Evolutionary conservation across 2,888 invertebrate genomes (phyloP).

Genomic region (Galerucella pusilla): DNA sequence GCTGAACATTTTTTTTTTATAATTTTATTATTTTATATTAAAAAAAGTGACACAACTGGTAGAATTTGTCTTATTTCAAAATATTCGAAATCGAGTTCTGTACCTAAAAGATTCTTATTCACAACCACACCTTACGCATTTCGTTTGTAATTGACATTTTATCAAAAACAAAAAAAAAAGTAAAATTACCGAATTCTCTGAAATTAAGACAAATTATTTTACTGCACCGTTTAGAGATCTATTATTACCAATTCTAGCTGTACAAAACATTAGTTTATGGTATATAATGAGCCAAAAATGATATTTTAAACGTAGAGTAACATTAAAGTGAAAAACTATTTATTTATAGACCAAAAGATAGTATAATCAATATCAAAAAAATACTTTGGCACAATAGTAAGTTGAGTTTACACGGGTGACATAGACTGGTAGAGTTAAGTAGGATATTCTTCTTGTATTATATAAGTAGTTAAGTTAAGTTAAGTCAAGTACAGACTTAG

Average conservation of each 20-base stretch:
- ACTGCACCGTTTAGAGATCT: constrained; percentile 5
- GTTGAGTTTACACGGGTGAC: no score
- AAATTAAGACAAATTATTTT: constrained; percentile 11
- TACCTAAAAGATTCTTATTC: constrained; percentile 10
- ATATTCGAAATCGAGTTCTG: constrained; percentile 6
- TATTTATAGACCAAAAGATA: neutral
- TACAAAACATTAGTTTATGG: neutral
- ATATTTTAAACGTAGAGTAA: neutral
- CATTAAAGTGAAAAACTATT: neutral
- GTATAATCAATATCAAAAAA: neutral
- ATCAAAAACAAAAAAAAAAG: neutral
- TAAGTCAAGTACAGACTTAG: no score
- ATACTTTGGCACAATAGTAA: neutral
- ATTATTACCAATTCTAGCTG: constrained; percentile 10
- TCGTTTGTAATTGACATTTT: constrained; percentile 19
- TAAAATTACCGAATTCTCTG: neutral
- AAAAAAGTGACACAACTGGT: constrained; percentile 29
- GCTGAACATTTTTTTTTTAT: neutral
- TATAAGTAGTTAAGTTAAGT: no score
- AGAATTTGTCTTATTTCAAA: constrained; percentile 32
- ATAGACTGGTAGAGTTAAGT: no score
- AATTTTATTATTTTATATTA: constrained; percentile 9
- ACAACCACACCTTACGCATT: constrained; percentile 22
- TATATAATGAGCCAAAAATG: neutral
- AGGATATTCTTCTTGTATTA: no score